Base-by-base conservation (phyloP, 2,888 invertebrate genomes). In the Hypselothyrea guttata region DNA sequence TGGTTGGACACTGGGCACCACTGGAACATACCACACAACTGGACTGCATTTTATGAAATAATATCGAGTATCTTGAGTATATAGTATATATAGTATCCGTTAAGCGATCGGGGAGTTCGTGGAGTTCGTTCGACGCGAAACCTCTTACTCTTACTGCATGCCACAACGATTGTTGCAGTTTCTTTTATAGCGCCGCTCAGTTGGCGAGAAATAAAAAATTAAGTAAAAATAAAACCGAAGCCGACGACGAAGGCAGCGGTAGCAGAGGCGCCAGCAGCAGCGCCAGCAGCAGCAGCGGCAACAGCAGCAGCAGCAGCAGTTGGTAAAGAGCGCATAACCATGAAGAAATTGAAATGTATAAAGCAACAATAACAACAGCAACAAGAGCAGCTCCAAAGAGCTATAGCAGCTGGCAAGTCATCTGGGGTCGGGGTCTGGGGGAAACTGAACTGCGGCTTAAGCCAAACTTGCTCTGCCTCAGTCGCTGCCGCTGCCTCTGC, bases 121-220 rank as follows among this genome's bases (percentile, higher is more conserved):
- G 65, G 55, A 71, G 86, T 84, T 88, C 51, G 86, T 74, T 75
- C 61, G 81, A 87, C 89, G 81, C 84, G 85, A 84, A 84, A 88
- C 88, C 86, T 88, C 88, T 87, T 86, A 89, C 86, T 82, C 88
- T 88, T 85, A 89, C 89, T 89, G 89, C 89, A 86, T 84, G 87
- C 81, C 85, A 82, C 86, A 83, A 76, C 79, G 85, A 84, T 82
- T 84, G 84, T 78, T 86, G 86, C 86, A 79, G 87, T 86, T 87
- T 87, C 88, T 89, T 89, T 88, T 89, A 89, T 89, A 89, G 88
- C 75, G 75, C 72, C 67, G 68, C 78, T 78, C 79, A 74, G 72
- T 61, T n/a, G 78, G 73, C 82, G 84, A 69, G 75, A 81, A 81
- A 86, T 61, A 76, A 84, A 22, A 84, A 84, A 86, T 84, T 77